A percentile compares a stretch with the other conserved stretches of the same genome.
Conservation (phyloP, 2,797 vertebrate genomes). For the Macroramphosus scolopax region DNA sequence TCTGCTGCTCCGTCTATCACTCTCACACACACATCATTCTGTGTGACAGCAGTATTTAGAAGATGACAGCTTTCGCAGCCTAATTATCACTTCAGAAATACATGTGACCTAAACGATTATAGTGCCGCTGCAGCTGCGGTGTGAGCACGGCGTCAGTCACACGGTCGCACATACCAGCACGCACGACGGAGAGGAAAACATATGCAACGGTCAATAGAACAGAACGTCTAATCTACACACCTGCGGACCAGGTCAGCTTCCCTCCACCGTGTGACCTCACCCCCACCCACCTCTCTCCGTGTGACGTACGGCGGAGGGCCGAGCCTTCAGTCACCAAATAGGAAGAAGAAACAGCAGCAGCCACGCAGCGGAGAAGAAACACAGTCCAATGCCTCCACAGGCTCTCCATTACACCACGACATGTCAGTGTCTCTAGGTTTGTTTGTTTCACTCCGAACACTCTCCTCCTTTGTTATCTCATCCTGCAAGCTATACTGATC, state of each 20-base stretch:
- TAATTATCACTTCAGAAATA: too few relatives aligned
- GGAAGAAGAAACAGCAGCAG: constrained; percentile 39
- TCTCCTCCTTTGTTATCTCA: constrained; percentile 28
- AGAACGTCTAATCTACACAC: constrained; percentile 33
- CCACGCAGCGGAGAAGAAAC: constrained; percentile 22
- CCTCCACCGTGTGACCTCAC: constrained; percentile 36
- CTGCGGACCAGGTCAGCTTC: constrained; percentile 48
- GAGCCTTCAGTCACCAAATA: constrained; percentile 39
- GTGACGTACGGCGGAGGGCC: constrained; percentile 25
- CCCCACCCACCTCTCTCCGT: constrained; percentile 1
- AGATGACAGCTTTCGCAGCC: constrained; percentile 4
- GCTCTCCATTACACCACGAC: constrained; percentile 43
- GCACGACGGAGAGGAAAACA: background rate
- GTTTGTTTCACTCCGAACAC: constrained; percentile 20
- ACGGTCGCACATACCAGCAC: background rate
- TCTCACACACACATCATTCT: too few relatives aligned
- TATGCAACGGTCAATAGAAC: too few relatives aligned
- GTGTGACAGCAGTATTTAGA: background rate
- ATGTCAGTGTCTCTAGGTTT: constrained; percentile 8
- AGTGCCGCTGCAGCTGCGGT: constrained; percentile 25
- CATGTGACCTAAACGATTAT: constrained; percentile 18
- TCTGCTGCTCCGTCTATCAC: too few relatives aligned
- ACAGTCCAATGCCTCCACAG: constrained; percentile 23
- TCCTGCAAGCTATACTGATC: constrained; percentile 51
- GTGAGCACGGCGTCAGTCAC: constrained; percentile 8